Evolutionary conservation across 2,113 vertebrate genomes (phyloP).

Genomic region (Dasyornis broadbenti): DNA sequence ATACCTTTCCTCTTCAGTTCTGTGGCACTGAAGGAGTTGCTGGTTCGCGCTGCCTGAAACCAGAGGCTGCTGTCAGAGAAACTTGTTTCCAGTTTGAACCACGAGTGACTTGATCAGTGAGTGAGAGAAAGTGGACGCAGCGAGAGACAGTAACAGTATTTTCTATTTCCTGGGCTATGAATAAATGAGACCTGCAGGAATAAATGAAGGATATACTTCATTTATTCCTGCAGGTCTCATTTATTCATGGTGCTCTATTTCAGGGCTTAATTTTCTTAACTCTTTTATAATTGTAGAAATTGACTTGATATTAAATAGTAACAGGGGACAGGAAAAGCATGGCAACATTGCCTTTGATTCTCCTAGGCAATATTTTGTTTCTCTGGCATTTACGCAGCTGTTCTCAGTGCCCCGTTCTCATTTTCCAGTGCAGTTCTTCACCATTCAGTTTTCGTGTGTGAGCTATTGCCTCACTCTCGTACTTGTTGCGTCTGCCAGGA

Average conservation of each 20-base stretch:
- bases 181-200: too few species aligned
- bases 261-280: background rate
- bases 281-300: background rate
- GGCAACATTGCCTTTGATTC: background rate
- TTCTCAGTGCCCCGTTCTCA: background rate
- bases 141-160: background rate
- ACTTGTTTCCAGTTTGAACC: background rate
- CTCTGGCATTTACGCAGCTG: background rate
- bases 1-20: background rate
- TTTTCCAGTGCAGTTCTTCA: constrained; percentile 19
- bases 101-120: background rate
- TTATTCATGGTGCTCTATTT: background rate
- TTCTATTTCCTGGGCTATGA: too few species aligned
- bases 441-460: background rate
- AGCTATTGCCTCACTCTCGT: background rate
- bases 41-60: background rate
- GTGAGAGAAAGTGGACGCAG: background rate
- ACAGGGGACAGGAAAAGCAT: background rate
- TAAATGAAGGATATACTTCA: too few species aligned
- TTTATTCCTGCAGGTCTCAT: background rate
- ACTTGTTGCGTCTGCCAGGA: background rate
- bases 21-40: background rate
- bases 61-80: background rate
- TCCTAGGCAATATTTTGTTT: background rate
- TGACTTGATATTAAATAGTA: background rate